Base-by-base conservation (phyloP, 2,888 invertebrate genomes). In the Cerceris rybyensis region DNA sequence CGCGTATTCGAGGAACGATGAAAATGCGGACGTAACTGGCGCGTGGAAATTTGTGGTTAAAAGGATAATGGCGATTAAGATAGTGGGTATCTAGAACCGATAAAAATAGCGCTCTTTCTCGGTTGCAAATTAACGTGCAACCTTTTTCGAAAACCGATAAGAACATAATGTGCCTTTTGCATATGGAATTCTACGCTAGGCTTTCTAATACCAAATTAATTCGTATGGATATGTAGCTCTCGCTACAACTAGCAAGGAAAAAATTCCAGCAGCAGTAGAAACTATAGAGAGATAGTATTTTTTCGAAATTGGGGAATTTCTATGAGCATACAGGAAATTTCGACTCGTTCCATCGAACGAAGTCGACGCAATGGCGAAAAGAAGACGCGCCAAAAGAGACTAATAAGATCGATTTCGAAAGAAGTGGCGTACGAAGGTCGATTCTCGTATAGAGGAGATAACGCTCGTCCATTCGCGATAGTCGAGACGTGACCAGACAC, bases 341-440 rank as follows among this genome's bases (percentile, higher is more conserved):
- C n/a, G n/a, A n/a, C 28, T 28, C 2, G 2, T 28, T 28, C 28
- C 4, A 28, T 28, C 28, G 28, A 1, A 4, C 28, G 2, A 11
- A 46, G 11, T 11, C 46, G 11, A 46, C n/a, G n/a, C n/a, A n/a
- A n/a, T n/a, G 55, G 16, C 28, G 7, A 57, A 11, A 57, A n/a
- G 50, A 28, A 17, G 42, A 52, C n/a, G 14, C 43, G 60, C 9
- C n/a, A 54, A 43, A 65, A 75, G 60, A 57, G 28, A 55, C 60
- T 58, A 63, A 66, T 46, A 54, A 68, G 66, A 77, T 70, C 60
- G 28, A 16, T 55, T 55, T 54, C 63, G 42, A 68, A 72, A 63
- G 64, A 39, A 65, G 7, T 52, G 52, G 13, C 58, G 81, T 77
- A 68, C 84, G 81, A 84, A 82, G 84, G 82, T 81, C 75, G 50